Percentiles rank a stretch among this genome's conserved stretches.
Evolutionary conservation across 2,888 invertebrate species (phyloP).

Genomic region (Cheilosia pagana): DNA sequence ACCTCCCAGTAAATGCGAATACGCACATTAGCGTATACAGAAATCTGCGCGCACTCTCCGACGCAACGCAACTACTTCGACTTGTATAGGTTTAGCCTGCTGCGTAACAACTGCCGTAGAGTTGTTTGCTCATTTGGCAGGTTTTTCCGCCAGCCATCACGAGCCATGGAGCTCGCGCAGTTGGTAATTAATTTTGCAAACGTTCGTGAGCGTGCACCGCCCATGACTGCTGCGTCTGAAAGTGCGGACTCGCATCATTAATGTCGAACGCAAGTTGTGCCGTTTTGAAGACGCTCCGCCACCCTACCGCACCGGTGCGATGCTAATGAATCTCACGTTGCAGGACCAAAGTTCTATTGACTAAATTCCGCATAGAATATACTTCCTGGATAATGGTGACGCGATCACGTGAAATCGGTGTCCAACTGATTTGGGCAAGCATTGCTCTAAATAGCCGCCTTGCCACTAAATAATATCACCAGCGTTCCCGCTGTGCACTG

Average conservation of each 20-base stretch:
- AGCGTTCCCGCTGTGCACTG: constrained; percentile 59
- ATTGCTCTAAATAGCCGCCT: constrained; percentile 56
- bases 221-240: constrained; percentile 9
- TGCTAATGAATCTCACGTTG: constrained; percentile 55
- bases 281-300: constrained; percentile 37
- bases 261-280: constrained; percentile 62
- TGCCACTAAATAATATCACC: constrained; percentile 58
- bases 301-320: background rate
- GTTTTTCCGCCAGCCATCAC: constrained; percentile 42
- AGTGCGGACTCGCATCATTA: constrained; percentile 61
- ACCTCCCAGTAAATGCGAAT: constrained; percentile 51
- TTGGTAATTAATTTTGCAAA: constrained; percentile 69
- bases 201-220: constrained; percentile 26
- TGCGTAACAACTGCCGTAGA: constrained; percentile 37
- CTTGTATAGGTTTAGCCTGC: constrained; percentile 24
- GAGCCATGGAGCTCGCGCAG: constrained; percentile 33
- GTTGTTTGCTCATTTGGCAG: constrained; percentile 48
- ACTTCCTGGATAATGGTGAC: constrained; percentile 64
- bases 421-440: constrained; percentile 57
- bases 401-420: constrained; percentile 52
- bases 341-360: constrained; percentile 32
- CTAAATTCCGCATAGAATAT: background rate
- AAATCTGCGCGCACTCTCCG: background rate
- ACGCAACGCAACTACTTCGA: no score
- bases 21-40: constrained; percentile 48